Evolutionary conservation across 2,888 invertebrate species (phyloP).

Genomic region (Eupithecia inturbata): DNA sequence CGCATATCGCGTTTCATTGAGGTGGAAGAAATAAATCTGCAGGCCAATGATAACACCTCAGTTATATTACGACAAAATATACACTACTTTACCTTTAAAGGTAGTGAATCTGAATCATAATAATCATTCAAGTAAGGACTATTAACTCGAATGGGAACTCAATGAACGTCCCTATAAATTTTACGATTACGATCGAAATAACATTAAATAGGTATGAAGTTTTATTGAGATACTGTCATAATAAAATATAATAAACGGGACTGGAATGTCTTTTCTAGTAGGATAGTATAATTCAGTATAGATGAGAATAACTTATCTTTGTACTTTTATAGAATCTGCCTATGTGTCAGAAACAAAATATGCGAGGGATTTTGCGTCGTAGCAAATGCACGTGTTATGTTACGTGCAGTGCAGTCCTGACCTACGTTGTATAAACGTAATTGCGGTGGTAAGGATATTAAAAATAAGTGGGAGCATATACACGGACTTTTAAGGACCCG

Average conservation of each 20-base stretch:
- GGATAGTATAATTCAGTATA: neutral
- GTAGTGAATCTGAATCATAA: neutral
- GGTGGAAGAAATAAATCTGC: neutral
- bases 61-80: neutral
- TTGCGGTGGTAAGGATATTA: conserved; percentile 10
- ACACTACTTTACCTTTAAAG: neutral
- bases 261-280: neutral
- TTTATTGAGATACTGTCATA: conserved; percentile 1
- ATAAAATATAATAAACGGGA: conserved; percentile 1
- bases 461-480: neutral
- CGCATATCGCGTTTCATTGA: neutral
- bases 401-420: conserved; percentile 23
- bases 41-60: neutral
- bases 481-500: neutral
- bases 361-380: conserved; percentile 10
- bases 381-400: conserved; percentile 13
- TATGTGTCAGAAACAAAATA: neutral
- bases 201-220: neutral
- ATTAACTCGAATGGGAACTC: conserved; percentile 4
- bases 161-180: conserved; percentile 10
- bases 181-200: conserved; percentile 5
- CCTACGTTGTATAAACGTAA: conserved; percentile 28
- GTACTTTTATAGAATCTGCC: neutral
- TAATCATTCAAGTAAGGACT: conserved; percentile 1
- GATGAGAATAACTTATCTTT: neutral